phyloP scores from a whole-genome alignment of 2,797 vertebrate genomes.

The Leptodactylus fallax region DNA sequence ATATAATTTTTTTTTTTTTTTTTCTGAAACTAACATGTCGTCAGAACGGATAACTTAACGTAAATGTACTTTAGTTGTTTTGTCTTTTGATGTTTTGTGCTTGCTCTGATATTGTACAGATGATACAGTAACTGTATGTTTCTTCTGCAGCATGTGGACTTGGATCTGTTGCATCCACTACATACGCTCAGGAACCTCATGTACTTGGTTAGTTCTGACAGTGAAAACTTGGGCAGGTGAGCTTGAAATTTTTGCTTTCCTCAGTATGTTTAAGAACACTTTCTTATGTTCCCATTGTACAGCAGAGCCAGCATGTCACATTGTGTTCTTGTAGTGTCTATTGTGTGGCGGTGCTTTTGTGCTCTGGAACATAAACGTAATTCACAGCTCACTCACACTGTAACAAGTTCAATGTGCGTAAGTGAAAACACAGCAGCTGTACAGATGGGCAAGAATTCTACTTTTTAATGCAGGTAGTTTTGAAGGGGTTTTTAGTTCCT shows the following conservation, averaged over 20 bases:
- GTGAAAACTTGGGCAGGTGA: conserved; percentile 93
- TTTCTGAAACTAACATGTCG: too few relatives aligned
- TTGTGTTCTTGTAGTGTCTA: background rate
- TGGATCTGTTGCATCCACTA: conserved; percentile 93
- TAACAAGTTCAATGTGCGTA: background rate
- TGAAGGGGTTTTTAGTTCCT: too few relatives aligned
- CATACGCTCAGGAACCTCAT: conserved; percentile 97
- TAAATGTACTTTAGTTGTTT: background rate
- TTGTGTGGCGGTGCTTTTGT: background rate
- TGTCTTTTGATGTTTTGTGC: background rate
- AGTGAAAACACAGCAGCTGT: background rate
- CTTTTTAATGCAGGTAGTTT: too few relatives aligned
- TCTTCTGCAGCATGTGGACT: conserved; percentile 86
- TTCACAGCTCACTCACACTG: too few relatives aligned
- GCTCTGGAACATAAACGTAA: background rate
- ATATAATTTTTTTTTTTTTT: too few relatives aligned
- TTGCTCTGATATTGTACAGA: background rate
- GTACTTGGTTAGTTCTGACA: conserved; percentile 91
- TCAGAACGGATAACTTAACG: background rate
- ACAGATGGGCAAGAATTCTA: too few relatives aligned
- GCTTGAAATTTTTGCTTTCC: conserved; percentile 44
- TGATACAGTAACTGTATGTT: conserved; percentile 22
- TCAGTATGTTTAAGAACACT: background rate
- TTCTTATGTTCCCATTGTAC: background rate
- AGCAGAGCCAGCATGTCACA: background rate